Evolutionary conservation across 2,113 vertebrate species (phyloP), one percentile per base, ranked within the genome.

Genomic region (Regulus satrapa): DNA sequence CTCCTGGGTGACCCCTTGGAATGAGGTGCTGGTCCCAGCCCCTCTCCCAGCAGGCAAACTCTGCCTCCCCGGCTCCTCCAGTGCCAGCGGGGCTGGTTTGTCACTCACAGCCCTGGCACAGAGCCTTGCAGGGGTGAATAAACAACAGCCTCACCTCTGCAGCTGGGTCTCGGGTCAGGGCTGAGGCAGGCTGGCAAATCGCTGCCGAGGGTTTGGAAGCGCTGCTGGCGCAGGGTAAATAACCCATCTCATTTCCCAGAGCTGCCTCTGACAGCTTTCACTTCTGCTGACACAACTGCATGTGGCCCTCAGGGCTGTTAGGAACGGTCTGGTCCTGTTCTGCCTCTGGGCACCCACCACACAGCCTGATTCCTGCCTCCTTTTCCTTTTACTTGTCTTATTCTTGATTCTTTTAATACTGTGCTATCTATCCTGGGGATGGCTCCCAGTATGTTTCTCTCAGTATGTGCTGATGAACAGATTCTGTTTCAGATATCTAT

Each of bases 401-500:
- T 49, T 92, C 54, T 28, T 59, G 41, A 12, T 51, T 80, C 54
- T 66, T 67, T 45, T 14, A 88, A 64, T 69, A 7, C 74, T 8
- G 3, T 21, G 38, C 67, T 51, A 2, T 59, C 49, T 24, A 1
- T 38, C 63, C 38, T 1, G 59, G 72, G 36, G 28, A 40, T 69
- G 49, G n/a, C n/a, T 87, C 58, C 71, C 52, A 16, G 74, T 45
- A 5, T n/a, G 74, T 69, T 80, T 88, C 85, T 92, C 88, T 80
- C 67, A 29, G 85, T 82, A 14, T 46, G 34, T 62, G 43, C 76
- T 92, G 69, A 69, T 67, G 71, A 95, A 51, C 71, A 88, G 82
- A 56, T 88, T 94, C 43, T 92, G 69, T 66, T 83, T 85, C 75
- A 85, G 92, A 10, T 86, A 85, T 11, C 82, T 96, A 58, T 88